Evolutionary conservation across 2,888 invertebrate species (phyloP).

Genomic region (Drosophila algonquin): DNA sequence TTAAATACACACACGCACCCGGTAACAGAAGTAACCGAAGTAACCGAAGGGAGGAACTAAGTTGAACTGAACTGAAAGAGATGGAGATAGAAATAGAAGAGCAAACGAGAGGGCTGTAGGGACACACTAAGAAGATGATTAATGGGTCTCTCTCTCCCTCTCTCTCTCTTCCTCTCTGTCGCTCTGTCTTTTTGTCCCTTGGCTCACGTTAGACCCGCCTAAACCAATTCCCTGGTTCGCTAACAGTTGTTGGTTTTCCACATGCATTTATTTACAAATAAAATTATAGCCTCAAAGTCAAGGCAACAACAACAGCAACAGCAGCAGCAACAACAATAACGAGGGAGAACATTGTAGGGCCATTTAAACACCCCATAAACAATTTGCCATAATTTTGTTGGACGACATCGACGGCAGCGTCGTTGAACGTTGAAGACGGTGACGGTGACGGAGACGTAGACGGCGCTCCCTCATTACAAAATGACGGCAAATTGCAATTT

Average conservation of each 20-base stretch:
- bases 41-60: too few species aligned
- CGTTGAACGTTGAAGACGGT: conserved; percentile 26
- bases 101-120: conserved; percentile 37
- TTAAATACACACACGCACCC: conserved; percentile 72
- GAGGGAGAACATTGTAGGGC: conserved; percentile 35
- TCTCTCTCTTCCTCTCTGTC: conserved; percentile 19
- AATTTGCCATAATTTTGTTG: conserved; percentile 78
- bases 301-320: conserved; percentile 28
- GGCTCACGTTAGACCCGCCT: conserved; percentile 61
- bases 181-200: too few species aligned
- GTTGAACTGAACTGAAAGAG: too few species aligned
- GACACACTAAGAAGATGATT: conserved; percentile 59
- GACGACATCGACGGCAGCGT: conserved; percentile 41
- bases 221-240: conserved; percentile 14
- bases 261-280: conserved; percentile 77
- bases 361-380: conserved; percentile 79
- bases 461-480: conserved; percentile 78
- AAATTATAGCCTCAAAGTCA: conserved; percentile 67
- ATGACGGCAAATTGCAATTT: conserved; percentile 80
- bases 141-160: conserved; percentile 54
- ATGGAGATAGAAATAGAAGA: background rate
- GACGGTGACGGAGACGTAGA: conserved; percentile 33
- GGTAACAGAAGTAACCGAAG: background rate
- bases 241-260: conserved; percentile 70
- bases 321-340: conserved; percentile 20